phyloP scores from a whole-genome alignment of 2,797 vertebrate species.

The Lacerta agilis region DNA sequence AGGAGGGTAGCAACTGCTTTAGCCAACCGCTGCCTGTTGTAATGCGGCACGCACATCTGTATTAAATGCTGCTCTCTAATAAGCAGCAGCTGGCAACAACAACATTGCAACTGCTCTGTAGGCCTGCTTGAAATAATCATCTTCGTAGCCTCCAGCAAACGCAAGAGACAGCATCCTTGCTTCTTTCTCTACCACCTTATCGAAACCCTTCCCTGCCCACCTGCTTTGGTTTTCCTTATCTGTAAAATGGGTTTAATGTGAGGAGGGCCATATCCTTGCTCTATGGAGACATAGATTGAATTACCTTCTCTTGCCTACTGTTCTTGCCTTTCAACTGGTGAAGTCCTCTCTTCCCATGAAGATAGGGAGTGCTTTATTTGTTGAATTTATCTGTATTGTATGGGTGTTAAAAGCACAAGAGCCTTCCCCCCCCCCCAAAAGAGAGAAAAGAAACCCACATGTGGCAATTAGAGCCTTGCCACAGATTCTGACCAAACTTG shows the following conservation, averaged over 20 bases:
- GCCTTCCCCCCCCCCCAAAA: background rate
- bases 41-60: no score
- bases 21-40: background rate
- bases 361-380: background rate
- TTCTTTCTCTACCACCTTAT: background rate
- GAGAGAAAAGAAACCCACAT: no score
- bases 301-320: no score
- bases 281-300: background rate
- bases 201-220: background rate
- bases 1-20: conserved; percentile 23
- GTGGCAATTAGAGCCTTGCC: no score
- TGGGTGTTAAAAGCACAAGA: background rate
- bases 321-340: background rate
- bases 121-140: background rate
- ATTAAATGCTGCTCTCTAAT: background rate
- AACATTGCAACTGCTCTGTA: background rate
- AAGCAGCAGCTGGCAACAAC: background rate
- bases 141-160: background rate
- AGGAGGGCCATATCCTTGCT: background rate
- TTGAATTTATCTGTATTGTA: background rate
- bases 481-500: no score
- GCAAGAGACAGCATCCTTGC: background rate
- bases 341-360: background rate
- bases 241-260: background rate
- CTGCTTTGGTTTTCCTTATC: background rate